Evolutionary conservation across 1,140 invertebrate genomes (phyloP).

Genomic region (Bombus difficillimus): DNA sequence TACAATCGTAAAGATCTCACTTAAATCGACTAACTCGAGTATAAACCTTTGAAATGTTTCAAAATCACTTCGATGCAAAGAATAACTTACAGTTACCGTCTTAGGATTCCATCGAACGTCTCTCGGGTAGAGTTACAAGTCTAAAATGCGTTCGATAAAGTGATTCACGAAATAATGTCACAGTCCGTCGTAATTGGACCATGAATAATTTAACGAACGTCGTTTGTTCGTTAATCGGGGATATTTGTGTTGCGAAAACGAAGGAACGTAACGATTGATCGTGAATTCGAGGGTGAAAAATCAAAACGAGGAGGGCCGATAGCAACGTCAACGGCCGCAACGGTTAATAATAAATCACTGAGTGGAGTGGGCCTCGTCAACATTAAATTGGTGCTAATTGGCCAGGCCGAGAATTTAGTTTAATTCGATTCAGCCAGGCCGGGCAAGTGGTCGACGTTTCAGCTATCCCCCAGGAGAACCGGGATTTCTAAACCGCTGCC

Average conservation of each 20-base stretch:
- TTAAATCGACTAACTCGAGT: too few relatives aligned
- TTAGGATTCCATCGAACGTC: not conserved
- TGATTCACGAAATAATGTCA: not conserved
- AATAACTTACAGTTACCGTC: not conserved
- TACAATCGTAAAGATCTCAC: too few relatives aligned
- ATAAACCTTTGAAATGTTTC: too few relatives aligned
- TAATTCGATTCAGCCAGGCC: constrained; percentile 67
- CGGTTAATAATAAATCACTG: constrained; percentile 56
- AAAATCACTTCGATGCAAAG: not conserved
- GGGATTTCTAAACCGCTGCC: constrained; percentile 53
- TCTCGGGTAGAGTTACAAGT: not conserved
- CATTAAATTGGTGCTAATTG: constrained; percentile 76
- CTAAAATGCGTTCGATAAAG: not conserved
- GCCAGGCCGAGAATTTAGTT: constrained; percentile 73
- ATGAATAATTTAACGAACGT: constrained; percentile 41
- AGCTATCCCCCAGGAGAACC: constrained; percentile 53
- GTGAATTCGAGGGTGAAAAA: constrained; percentile 8
- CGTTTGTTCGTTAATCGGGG: constrained; percentile 18
- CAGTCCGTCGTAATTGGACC: constrained; percentile 18
- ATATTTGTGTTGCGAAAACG: constrained; percentile 6
- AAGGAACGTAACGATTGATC: not conserved
- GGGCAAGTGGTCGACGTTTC: constrained; percentile 28
- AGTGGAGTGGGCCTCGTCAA: constrained; percentile 56
- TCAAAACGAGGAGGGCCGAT: not conserved
- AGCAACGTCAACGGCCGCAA: not conserved